Evolutionary conservation across 2,113 vertebrate genomes (phyloP), one percentile per base, ranked within the genome.

Genomic region (Synchiropus splendidus): DNA sequence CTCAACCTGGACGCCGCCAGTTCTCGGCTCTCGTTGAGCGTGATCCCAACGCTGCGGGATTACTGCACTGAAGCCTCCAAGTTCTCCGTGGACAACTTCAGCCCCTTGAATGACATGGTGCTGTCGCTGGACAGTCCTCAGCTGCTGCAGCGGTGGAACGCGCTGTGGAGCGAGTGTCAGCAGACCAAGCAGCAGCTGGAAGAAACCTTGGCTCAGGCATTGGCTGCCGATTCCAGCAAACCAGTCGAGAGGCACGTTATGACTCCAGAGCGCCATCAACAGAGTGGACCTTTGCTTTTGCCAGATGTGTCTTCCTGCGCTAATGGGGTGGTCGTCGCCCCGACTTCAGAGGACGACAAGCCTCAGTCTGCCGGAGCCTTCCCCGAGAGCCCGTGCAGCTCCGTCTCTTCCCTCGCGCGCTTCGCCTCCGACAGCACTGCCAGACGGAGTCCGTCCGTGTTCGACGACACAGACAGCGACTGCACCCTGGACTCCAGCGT

Each of bases 11-110:
- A 81, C 13, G 47, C 36, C 39, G 39, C 68, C n/a, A 54, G 48
- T 5, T 46, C 36, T 2, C 15, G 32, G 6, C 58, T 65, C 40
- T 70, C 81, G 0, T 53, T 68, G 0, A 51, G 72, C 2, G 77
- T 70, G n/a, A 43, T 83, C 14, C 70, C 80, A 42, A 53, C 47
- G n/a, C 53, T 87, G 45, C 73, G 77, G 70, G 77, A 74, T 56
- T 83, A 83, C 47, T 81, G 63, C 56, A 58, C 47, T 0, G 86
- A 87, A 51, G 84, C 83, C 9, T 51, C 65, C 15, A 86, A 86
- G 42, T 81, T 87, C 67, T 85, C 82, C 12, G 31, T 62, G 14
- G 82, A 88, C 31, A 87, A 84, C 64, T 85, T 89, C 67, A 80
- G 77, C 50, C 39, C 67, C 5, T 74, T 85, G 6, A 83, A 81